Base-by-base conservation (phyloP, 2,797 vertebrate species). In the Phrynocephalus vlangalii region DNA sequence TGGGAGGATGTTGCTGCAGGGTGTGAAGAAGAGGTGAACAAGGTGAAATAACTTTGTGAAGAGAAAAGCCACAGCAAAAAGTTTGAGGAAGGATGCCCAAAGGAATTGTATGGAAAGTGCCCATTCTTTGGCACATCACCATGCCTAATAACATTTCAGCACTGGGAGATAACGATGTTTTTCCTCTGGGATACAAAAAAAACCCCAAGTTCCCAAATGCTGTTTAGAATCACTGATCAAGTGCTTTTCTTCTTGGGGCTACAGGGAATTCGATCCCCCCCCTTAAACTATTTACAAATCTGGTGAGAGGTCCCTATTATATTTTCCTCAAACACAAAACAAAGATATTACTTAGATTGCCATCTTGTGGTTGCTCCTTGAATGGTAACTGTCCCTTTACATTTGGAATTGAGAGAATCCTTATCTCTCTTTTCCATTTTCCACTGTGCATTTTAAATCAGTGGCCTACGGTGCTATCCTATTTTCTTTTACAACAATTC, bases 351-450 rank as follows among this genome's bases (percentile, higher is more conserved):
- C 92, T 92, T 93, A 75, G 88, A 84, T 94, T 93, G 94, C 95
- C 95, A 94, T 70, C 94, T 95, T 92, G 94, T 89, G 94, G 94
- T 86, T 91, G 83, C 79, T 85, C 68, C 1, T 3, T 87, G 91
- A 90, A 94, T 80, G 5, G 9, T 66, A n/a, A 28, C 8, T 30
- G 50, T 38, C 8, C 84, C 81, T 84, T 15, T 82, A 70, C 88
- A 18, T 6, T 0, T 38, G 73, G 90, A 28, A 10, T 38, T n/a
- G 15, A 4, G 18, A 56, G 6, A 52, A 60, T 11, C 13, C 5
- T 5, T n/a, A 11, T 26, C 56, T 68, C n/a, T 20, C 16, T 52
- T 52, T 68, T 67, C 22, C 75, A 28, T 48, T 63, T 68, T 52
- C 10, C 1, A 9, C 22, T 72, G 38, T 8, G 11, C 4, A 63